These are phyloP conservation scores for Muscicapa comitata DNA, from an alignment of 2,797 vertebrate species.

Conservation along the genomic window DNA sequence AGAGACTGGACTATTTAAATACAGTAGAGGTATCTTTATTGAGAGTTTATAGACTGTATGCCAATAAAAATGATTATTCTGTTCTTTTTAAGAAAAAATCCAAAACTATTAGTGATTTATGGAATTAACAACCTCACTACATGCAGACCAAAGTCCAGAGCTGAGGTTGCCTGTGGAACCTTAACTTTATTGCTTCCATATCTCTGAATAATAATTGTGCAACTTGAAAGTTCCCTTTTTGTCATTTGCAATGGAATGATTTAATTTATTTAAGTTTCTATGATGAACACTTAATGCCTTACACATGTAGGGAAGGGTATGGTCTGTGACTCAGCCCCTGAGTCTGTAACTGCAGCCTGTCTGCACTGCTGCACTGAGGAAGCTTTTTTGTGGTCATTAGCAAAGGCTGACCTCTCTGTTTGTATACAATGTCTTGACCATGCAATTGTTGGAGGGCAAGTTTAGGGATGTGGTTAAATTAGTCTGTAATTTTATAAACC, in stretches of 20 bases:
- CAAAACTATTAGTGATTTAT: neutral
- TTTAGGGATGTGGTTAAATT: conserved; percentile 25
- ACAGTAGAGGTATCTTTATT: neutral
- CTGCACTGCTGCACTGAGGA: neutral
- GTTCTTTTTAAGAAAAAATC: neutral
- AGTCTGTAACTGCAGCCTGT: neutral
- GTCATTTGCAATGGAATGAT: conserved; percentile 34
- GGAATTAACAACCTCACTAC: neutral
- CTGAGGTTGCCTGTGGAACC: neutral
- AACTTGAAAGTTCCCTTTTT: conserved; percentile 43
- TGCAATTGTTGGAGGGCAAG: neutral
- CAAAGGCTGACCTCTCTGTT: conserved; percentile 16
- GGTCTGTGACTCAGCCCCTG: conserved; percentile 20
- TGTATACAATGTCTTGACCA: neutral
- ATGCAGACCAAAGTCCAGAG: neutral
- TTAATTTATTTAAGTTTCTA: conserved; percentile 66
- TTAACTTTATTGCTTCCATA: conserved; percentile 55
- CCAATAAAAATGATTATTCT: neutral
- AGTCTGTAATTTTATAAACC: neutral
- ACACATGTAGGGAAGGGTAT: neutral
- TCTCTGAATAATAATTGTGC: neutral
- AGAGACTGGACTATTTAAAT: neutral
- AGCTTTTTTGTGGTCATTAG: neutral
- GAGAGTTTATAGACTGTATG: neutral
- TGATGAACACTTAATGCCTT: conserved; percentile 49